Percentiles rank a stretch among this genome's conserved stretches.
Conservation (phyloP, 2,797 vertebrate species). For the Heterohyrax brucei region DNA sequence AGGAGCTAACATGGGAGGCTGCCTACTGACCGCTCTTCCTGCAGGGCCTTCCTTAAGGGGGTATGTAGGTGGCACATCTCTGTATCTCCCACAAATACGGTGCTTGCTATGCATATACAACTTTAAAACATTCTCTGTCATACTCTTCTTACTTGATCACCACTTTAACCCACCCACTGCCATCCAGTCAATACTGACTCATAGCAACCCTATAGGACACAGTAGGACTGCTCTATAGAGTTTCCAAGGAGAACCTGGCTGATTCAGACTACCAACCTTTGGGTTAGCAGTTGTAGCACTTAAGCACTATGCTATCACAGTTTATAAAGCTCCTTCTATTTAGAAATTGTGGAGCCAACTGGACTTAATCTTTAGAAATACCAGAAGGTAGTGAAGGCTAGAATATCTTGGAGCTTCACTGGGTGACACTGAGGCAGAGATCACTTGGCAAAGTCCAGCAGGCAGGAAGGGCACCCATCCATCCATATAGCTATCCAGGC, state of each 20-base stretch:
- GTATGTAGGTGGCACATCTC: not conserved
- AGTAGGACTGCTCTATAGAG: no score
- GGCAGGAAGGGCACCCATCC: not conserved
- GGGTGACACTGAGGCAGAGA: not conserved
- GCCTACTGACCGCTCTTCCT: no score
- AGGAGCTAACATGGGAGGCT: not conserved
- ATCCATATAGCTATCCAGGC: not conserved
- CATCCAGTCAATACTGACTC: no score
- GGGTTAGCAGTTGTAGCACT: no score
- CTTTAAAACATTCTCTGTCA: not conserved
- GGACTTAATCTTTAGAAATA: slow-evolving; percentile 14
- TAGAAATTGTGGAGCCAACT: slow-evolving; percentile 10
- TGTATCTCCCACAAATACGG: not conserved
- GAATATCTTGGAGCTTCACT: not conserved
- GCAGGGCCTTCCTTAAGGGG: no score
- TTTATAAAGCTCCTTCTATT: not conserved
- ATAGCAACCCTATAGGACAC: no score
- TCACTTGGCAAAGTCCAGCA: not conserved
- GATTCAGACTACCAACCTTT: no score
- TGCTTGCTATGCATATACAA: not conserved
- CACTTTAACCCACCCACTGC: not conserved
- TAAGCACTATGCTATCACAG: no score
- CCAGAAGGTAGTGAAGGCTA: not conserved
- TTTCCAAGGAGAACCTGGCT: no score
- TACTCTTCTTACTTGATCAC: not conserved